Conservation (phyloP, 2,113 vertebrate species). For the Menura novaehollandiae region DNA sequence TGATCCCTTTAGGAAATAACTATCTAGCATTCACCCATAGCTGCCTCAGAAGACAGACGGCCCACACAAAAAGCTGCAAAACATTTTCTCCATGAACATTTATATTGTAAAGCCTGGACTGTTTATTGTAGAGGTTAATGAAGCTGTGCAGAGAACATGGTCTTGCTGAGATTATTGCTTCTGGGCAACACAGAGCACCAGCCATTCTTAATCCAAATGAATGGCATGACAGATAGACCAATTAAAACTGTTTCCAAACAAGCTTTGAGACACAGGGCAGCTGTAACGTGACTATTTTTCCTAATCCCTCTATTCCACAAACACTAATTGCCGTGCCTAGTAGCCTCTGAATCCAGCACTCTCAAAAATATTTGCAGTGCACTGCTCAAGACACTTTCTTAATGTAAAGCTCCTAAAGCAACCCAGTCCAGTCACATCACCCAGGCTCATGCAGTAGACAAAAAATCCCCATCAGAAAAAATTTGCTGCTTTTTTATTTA, state of each 20-base stretch:
- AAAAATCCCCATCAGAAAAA: neutral
- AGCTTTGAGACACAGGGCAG: slow-evolving; percentile 35
- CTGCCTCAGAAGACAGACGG: neutral
- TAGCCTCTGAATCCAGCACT: neutral
- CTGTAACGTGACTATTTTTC: slow-evolving; percentile 15
- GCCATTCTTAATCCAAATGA: slow-evolving; percentile 32
- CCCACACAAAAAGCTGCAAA: neutral
- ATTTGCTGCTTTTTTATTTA: neutral
- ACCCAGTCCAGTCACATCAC: neutral
- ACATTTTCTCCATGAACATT: neutral
- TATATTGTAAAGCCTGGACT: neutral
- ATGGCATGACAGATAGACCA: slow-evolving; percentile 46
- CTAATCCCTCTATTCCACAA: neutral
- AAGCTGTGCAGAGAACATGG: slow-evolving; percentile 41
- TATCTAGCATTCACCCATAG: neutral
- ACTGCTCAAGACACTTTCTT: neutral
- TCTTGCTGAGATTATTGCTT: slow-evolving; percentile 46
- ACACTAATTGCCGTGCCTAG: neutral
- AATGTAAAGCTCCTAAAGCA: neutral
- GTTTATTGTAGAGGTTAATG: slow-evolving; percentile 41
- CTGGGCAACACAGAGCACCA: slow-evolving; percentile 15
- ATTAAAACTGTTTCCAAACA: slow-evolving; percentile 56
- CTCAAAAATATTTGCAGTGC: neutral
- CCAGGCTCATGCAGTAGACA: neutral
- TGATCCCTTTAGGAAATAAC: neutral